phyloP scores from a whole-genome alignment of 2,113 vertebrate species.

The Daboia siamensis region DNA sequence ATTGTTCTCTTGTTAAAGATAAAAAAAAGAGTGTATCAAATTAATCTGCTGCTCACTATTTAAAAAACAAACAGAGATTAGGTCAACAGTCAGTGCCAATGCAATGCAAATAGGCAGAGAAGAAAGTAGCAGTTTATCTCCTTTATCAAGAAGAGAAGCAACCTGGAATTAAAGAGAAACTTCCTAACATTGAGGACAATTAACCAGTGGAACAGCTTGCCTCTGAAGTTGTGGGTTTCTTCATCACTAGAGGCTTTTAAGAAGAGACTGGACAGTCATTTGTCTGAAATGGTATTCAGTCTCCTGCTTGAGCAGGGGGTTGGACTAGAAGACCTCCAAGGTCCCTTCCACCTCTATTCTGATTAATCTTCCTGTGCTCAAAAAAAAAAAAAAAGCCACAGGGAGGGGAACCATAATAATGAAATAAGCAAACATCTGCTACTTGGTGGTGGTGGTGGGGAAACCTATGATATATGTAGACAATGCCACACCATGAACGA shows the following conservation, averaged over 20 bases:
- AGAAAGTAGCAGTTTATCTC: neutral
- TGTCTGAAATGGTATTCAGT: too few relatives aligned
- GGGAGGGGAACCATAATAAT: too few relatives aligned
- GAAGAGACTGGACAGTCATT: too few relatives aligned
- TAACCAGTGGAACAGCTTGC: neutral
- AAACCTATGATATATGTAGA: too few relatives aligned
- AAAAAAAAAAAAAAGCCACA: too few relatives aligned
- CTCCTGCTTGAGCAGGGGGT: neutral
- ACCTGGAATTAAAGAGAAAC: neutral
- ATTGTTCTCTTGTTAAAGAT: neutral
- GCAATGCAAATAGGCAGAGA: neutral
- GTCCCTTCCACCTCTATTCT: too few relatives aligned
- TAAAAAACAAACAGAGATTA: neutral
- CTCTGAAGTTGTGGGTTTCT: too few relatives aligned
- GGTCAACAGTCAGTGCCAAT: neutral
- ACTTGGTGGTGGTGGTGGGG: too few relatives aligned
- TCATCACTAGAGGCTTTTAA: too few relatives aligned
- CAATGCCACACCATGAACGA: too few relatives aligned
- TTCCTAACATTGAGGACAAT: neutral
- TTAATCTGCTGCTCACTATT: neutral
- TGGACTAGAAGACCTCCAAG: neutral
- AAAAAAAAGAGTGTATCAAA: neutral
- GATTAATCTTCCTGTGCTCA: too few relatives aligned
- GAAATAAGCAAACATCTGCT: too few relatives aligned
- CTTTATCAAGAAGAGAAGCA: neutral